A percentile compares a stretch with the other conserved stretches of the same genome.
phyloP scores from a whole-genome alignment of 2,113 vertebrate species.

The Melospiza melodia region DNA sequence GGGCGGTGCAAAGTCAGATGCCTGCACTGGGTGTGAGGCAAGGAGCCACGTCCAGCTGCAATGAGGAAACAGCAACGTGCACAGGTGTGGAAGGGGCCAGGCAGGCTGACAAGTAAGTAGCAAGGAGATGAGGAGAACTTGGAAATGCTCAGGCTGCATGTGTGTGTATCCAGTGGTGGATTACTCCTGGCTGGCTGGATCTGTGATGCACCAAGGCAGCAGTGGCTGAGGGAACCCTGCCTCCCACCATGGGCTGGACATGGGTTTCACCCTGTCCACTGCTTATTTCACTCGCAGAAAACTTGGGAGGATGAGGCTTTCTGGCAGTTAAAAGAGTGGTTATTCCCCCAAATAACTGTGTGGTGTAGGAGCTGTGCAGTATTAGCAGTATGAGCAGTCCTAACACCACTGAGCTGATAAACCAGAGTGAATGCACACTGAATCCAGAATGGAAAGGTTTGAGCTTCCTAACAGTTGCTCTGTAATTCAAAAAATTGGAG shows the following conservation, averaged over 20 bases:
- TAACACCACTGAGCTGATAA: not conserved
- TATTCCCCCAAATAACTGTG: not conserved
- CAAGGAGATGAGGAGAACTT: not conserved
- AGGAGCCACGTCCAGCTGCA: not conserved
- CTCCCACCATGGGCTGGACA: not conserved
- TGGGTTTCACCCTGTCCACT: not conserved
- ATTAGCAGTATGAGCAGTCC: not conserved
- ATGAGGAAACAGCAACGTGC: not conserved
- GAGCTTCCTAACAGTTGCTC: not conserved
- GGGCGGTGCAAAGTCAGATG: constrained; percentile 37
- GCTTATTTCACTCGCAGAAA: not conserved
- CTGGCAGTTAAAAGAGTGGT: not conserved
- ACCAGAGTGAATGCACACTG: not conserved
- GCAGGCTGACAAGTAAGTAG: not conserved
- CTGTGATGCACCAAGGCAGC: not conserved
- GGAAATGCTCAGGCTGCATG: not conserved
- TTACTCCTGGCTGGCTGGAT: not conserved
- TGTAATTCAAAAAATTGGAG: not conserved
- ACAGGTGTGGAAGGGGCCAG: not conserved
- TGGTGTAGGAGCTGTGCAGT: not conserved
- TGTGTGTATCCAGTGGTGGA: not conserved
- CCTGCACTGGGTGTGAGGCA: constrained; percentile 32
- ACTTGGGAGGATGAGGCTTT: not conserved
- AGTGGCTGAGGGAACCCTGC: not conserved
- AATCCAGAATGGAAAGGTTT: not conserved